Evolutionary conservation across 2,797 vertebrate genomes (phyloP), one percentile per base, ranked within the genome.

Genomic region (Leptatherina wallacei): DNA sequence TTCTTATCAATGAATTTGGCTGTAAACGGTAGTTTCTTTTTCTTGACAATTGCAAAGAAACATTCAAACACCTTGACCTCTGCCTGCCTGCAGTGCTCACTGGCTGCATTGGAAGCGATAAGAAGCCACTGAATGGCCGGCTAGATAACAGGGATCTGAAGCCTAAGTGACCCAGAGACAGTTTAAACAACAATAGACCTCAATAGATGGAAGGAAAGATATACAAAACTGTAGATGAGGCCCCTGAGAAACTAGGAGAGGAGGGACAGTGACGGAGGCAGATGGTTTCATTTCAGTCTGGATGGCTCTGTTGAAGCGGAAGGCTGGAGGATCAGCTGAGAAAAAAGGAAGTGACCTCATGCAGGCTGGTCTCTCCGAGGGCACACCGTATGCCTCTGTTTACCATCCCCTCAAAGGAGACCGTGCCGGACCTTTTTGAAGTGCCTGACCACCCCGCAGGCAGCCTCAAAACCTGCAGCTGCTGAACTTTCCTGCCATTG

Each of bases 401-500:
- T 83, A 89, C 82, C 85, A 79, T 81, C 82, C 83, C 85, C 87
- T 85, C 88, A 87, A 88, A 90, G 88, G 91, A 83, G 83, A 89
- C 81, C 85, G 56, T 16, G 79, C 77, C 30, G 78, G 79, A 78
- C 74, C 86, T 75, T 90, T 87, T 93, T 94, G 86, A 93, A 89
- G 91, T 81, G 71, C 62, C 85, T 85, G 88, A 91, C 90, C 88
- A 69, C 89, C 90, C 91, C 71, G 78, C 86, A 80, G 92, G 88
- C 89, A 82, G 85, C 89, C 85, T 88, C 73, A 64, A 93, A 92
- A 92, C 88, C 89, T 77, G 80, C 88, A 78, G 77, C 89, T 32
- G 70, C 80, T 92, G 91, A 94, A 94, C 93, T 91, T 91, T 94
- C 74, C 88, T 78, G 77, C 85, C 81, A 91, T 92, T 93, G 91